phyloP scores from a whole-genome alignment of 2,113 vertebrate species.

The Tringa solitaria region DNA sequence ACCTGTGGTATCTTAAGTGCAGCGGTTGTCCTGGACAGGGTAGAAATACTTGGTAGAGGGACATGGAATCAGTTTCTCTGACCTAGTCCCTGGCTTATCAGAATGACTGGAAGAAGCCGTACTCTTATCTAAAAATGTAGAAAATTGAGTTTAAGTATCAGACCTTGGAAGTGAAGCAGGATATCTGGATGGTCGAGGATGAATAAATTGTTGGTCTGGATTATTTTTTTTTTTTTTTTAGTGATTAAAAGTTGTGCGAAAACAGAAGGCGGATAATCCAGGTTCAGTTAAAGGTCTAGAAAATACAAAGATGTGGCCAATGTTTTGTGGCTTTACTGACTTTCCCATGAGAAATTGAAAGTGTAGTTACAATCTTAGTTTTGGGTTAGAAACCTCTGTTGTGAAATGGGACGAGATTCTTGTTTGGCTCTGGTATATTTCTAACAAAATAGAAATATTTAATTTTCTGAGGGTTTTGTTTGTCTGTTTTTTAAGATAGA shows the following conservation, averaged over 20 bases:
- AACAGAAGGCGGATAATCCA: not conserved
- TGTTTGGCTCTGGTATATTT: not conserved
- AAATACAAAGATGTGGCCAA: not conserved
- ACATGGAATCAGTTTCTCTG: not conserved
- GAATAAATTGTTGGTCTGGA: not conserved
- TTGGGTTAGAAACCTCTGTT: not conserved
- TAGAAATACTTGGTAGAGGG: not conserved
- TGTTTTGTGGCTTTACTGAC: not conserved
- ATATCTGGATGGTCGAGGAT: not conserved
- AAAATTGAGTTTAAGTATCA: not conserved
- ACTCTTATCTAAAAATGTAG: not conserved
- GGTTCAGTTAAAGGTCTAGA: not conserved
- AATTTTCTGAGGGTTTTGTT: not conserved
- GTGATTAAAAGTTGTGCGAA: not conserved
- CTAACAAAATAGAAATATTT: not conserved
- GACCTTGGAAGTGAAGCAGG: not conserved
- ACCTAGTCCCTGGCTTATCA: not conserved
- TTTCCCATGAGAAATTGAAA: not conserved
- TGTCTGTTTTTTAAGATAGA: not conserved
- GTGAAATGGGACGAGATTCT: not conserved
- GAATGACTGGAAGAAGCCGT: not conserved
- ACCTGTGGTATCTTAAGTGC: not conserved
- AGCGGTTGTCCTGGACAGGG: not conserved
- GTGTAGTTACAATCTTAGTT: not conserved
- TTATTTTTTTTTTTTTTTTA: not conserved